These are phyloP conservation scores for Phainopepla nitens DNA, from an alignment of 2,113 vertebrate species.

Conservation along the genomic window DNA sequence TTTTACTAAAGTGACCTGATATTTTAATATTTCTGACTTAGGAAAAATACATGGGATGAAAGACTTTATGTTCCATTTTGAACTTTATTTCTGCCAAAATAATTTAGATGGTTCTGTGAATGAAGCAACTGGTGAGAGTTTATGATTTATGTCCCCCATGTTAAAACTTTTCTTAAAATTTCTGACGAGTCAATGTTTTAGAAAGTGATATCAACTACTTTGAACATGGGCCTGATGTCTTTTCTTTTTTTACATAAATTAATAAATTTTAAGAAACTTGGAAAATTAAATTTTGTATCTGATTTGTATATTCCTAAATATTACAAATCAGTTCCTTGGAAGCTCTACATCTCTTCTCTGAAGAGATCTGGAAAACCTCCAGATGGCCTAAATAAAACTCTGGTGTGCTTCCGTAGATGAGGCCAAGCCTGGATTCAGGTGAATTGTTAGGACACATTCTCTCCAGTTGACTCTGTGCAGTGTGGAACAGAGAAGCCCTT, in stretches of 20 bases:
- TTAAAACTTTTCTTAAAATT: background rate
- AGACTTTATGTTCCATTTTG: background rate
- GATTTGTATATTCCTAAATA: background rate
- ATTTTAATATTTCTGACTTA: background rate
- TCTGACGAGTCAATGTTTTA: background rate
- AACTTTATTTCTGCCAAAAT: background rate
- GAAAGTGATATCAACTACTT: background rate
- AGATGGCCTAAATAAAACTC: background rate
- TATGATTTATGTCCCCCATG: background rate
- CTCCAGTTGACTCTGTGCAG: background rate
- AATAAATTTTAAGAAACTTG: background rate
- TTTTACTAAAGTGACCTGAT: background rate
- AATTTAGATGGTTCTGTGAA: background rate
- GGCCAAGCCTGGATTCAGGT: background rate
- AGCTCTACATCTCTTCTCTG: background rate
- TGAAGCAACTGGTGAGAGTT: background rate
- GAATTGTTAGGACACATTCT: background rate
- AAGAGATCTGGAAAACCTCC: background rate
- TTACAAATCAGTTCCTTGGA: background rate
- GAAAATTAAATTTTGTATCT: background rate
- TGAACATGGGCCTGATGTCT: background rate
- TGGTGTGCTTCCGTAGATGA: background rate
- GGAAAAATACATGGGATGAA: background rate
- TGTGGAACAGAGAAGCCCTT: background rate
- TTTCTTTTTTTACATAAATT: background rate